Percentiles rank a stretch among this genome's conserved stretches.
Conservation (phyloP, 2,113 vertebrate species). For the Brachyhypopomus gauderio region DNA sequence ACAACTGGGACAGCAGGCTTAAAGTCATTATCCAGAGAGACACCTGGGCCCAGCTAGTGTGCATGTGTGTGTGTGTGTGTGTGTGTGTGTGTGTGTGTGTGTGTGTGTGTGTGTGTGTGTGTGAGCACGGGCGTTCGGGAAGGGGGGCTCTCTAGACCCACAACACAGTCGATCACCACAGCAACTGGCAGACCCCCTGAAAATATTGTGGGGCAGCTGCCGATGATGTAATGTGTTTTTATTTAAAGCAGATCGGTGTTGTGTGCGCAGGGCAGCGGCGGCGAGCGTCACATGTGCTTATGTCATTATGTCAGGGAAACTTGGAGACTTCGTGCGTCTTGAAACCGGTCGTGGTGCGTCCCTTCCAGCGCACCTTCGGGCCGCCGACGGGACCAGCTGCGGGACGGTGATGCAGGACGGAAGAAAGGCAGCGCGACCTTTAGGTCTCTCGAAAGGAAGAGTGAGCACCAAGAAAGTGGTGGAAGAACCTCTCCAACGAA, state of each 20-base stretch:
- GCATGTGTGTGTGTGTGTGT: slow-evolving; percentile 23
- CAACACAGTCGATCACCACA: slow-evolving; percentile 57
- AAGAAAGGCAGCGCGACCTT: slow-evolving; percentile 2
- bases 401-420: slow-evolving; percentile 2
- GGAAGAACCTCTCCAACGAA: slow-evolving; percentile 56
- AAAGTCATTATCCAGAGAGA: not conserved
- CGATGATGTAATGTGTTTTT: slow-evolving; percentile 61
- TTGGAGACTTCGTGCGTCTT: slow-evolving; percentile 45
- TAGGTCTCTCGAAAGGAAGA: not conserved
- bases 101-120: slow-evolving; percentile 1
- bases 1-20: not conserved
- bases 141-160: slow-evolving; percentile 29
- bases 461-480: slow-evolving; percentile 35
- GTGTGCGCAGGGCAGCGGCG: slow-evolving; percentile 48
- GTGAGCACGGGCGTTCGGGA: slow-evolving; percentile 20
- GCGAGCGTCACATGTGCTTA: slow-evolving; percentile 67
- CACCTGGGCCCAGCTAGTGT: slow-evolving; percentile 40
- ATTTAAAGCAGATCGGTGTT: slow-evolving; percentile 51
- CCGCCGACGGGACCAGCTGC: not conserved
- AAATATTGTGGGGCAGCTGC: slow-evolving; percentile 62
- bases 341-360: slow-evolving; percentile 21
- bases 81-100: slow-evolving; percentile 19
- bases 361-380: not conserved
- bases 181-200: slow-evolving; percentile 54
- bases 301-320: slow-evolving; percentile 65